Evolutionary conservation across 2,797 vertebrate species (phyloP), one percentile per base, ranked within the genome.

Genomic region (Choloepus didactylus): DNA sequence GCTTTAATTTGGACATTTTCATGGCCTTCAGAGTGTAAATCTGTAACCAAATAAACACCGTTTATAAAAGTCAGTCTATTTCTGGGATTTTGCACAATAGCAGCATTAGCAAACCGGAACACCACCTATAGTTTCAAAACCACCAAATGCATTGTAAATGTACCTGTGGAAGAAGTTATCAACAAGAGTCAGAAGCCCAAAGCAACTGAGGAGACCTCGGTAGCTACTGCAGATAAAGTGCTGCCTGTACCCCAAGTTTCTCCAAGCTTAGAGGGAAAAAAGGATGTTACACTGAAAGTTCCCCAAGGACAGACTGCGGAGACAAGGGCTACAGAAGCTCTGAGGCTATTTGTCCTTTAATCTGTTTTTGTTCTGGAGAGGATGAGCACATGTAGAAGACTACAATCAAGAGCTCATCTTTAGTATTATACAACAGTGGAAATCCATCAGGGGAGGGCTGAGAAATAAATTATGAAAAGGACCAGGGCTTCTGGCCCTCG

Each of bases 261-360:
- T 46, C 18, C 25, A 18, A 60, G 41, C 59, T 86, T 81, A 73
- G 15, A 41, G 54, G 7, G 21, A 38, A 46, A 86, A 93, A 69
- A n/a, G n/a, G 9, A 35, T 19, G 86, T 64, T 64, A 86, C 49
- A 44, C 29, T 69, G 9, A 59, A 86, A 89, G 60, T 60, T 81
- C 44, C 35, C n/a, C 41, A 60, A 51, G 38, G 54, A 23, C 4
- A 89, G 21, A 51, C 31, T 54, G n/a, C 56, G 83, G 27, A 95
- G 27, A 51, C 27, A 70, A 62, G 44, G 19, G 27, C 41, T 77
- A 81, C 70, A 67, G 41, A 92, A 51, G 29, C 54, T 81, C 73
- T 66, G 66, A 96, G n/a, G 84, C 38, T 38, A 89, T 38, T 31
- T 81, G 49, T 16, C 59, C 49, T 91, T 67, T 76, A 66, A 73